Evolutionary conservation across 2,888 invertebrate species (phyloP).

Genomic region (Marasmarcha lunaedactyla): DNA sequence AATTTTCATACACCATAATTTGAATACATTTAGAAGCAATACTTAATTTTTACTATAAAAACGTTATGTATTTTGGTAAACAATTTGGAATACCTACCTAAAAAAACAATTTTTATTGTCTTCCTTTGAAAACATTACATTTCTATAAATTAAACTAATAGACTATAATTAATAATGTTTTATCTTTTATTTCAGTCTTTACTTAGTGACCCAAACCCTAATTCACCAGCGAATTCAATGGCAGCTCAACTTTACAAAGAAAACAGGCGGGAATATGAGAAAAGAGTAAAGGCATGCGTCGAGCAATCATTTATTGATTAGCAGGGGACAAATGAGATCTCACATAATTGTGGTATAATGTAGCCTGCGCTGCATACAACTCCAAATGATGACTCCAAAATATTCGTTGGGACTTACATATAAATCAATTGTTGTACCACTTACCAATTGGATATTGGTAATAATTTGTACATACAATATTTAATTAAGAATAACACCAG

Average conservation of each 20-base stretch:
- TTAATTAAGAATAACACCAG: too few species aligned
- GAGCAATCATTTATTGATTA: constrained; percentile 99
- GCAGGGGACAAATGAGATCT: constrained; percentile 39
- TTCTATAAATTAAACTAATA: too few species aligned
- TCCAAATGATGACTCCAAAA: constrained; percentile 36
- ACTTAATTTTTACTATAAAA: neutral
- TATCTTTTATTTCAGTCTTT: constrained; percentile 84
- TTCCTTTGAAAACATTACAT: too few species aligned
- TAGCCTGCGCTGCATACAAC: constrained; percentile 26
- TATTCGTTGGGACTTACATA: constrained; percentile 47
- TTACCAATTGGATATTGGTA: constrained; percentile 12
- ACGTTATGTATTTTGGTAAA: neutral
- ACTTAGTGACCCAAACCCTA: constrained; percentile 99
- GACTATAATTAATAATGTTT: too few species aligned
- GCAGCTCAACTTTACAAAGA: constrained; percentile 99
- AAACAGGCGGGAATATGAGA: constrained; percentile 98
- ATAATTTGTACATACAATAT: too few species aligned
- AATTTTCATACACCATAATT: constrained; percentile 29
- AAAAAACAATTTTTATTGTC: too few species aligned
- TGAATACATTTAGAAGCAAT: too few species aligned
- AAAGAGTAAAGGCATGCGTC: constrained; percentile 98
- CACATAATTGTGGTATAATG: constrained; percentile 28
- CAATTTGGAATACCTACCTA: neutral
- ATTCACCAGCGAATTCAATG: constrained; percentile 99
- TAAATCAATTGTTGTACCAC: constrained; percentile 9